phyloP scores from a whole-genome alignment of 2,113 vertebrate genomes.

The Hemichromis elongatus region DNA sequence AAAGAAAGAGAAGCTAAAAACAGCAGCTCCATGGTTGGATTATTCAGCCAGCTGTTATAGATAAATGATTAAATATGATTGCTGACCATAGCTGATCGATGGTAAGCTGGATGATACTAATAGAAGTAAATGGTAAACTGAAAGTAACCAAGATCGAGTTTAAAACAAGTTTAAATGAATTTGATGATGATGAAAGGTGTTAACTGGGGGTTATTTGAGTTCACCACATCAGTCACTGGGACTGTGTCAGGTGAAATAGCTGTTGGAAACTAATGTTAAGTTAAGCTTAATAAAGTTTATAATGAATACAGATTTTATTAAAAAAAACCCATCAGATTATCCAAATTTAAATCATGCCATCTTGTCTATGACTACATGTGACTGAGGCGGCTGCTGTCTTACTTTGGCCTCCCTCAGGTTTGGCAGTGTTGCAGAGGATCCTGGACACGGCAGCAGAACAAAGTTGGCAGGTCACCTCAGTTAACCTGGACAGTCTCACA shows the following conservation, averaged over 20 bases:
- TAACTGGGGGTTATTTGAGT: accelerated
- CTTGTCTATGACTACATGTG: neutral
- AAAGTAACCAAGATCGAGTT: neutral
- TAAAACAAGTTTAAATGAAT: neutral
- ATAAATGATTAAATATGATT: accelerated
- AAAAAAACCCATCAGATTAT: accelerated
- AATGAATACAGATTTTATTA: neutral
- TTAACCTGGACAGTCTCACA: slow-evolving; percentile 88
- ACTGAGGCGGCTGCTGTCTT: neutral
- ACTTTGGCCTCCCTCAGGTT: slow-evolving; percentile 65
- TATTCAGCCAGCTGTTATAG: neutral
- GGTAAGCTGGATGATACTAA: accelerated
- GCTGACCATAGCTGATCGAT: neutral
- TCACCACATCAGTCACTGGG: neutral
- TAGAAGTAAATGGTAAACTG: neutral
- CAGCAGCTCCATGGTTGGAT: neutral
- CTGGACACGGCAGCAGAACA: slow-evolving; percentile 92
- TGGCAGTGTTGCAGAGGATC: slow-evolving; percentile 91
- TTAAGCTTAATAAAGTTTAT: neutral
- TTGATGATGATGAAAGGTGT: neutral
- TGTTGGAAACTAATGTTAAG: neutral
- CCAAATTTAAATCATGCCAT: neutral
- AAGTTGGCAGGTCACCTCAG: slow-evolving; percentile 93
- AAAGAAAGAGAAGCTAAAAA: neutral
- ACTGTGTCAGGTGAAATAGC: neutral